phyloP scores from a whole-genome alignment of 1,140 invertebrate species.

The Euschistus heros region DNA sequence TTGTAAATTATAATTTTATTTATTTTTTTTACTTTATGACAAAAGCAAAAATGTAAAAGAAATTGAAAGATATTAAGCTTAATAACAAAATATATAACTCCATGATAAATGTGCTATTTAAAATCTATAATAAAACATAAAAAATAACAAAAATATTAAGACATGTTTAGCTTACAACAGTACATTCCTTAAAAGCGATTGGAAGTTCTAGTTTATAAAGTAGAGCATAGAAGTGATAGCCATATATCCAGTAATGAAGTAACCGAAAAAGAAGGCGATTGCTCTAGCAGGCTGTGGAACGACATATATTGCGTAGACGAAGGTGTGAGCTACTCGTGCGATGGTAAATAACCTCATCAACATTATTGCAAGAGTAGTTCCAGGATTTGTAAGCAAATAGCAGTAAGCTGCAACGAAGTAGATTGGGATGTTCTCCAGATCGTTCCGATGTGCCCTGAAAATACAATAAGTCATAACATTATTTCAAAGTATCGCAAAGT shows the following conservation, averaged over 20 bases:
- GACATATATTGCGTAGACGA: conserved; percentile 44
- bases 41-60: too few species aligned
- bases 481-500: not conserved
- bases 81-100: too few species aligned
- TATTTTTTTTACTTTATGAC: too few species aligned
- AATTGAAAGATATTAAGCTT: too few species aligned
- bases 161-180: too few species aligned
- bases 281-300: conserved; percentile 48
- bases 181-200: too few species aligned
- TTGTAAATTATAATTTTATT: too few species aligned
- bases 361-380: conserved; percentile 39
- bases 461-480: conserved; percentile 4
- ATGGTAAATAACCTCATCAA: conserved; percentile 48
- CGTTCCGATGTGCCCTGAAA: conserved; percentile 53
- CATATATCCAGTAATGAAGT: conserved; percentile 43
- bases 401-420: conserved; percentile 49
- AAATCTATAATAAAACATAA: too few species aligned
- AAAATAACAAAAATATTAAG: too few species aligned
- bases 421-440: conserved; percentile 55
- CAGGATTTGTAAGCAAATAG: conserved; percentile 49
- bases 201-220: not conserved
- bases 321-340: conserved; percentile 46
- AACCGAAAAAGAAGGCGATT: conserved; percentile 41
- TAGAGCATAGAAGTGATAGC: conserved; percentile 30
- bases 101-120: too few species aligned